These are phyloP conservation scores for Melieria picta DNA, from an alignment of 2,888 invertebrate genomes.

Conservation along the genomic window DNA sequence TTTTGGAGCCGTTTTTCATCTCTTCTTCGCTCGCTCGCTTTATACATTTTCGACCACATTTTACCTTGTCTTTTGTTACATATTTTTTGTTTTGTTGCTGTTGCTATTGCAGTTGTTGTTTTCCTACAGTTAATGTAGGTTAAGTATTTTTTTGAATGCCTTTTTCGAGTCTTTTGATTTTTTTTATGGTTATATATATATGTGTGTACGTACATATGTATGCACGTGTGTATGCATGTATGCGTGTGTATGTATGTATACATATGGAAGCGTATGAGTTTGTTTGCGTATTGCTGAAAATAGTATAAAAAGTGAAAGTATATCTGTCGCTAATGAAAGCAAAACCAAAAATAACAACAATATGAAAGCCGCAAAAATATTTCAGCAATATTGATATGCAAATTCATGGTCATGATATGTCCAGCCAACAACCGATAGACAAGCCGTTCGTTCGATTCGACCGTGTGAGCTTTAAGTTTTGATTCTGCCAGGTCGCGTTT, in stretches of 20 bases:
- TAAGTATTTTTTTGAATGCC: constrained; percentile 12
- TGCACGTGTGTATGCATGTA: neutral
- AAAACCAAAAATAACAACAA: neutral
- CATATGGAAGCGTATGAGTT: neutral
- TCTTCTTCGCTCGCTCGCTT: neutral
- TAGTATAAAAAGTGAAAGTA: constrained; percentile 30
- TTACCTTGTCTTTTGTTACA: neutral
- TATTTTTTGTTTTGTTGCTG: neutral
- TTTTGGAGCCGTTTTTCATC: constrained; percentile 23
- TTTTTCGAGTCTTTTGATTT: too few relatives aligned
- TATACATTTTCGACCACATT: neutral
- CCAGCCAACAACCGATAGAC: neutral
- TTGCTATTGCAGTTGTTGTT: constrained; percentile 1
- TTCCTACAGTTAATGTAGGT: constrained; percentile 24
- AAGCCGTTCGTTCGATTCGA: neutral
- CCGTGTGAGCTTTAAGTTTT: neutral
- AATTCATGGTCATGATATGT: constrained; percentile 28
- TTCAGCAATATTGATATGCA: constrained; percentile 18
- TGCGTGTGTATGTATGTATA: neutral
- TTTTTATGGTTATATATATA: neutral
- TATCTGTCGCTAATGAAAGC: neutral
- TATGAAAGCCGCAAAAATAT: neutral
- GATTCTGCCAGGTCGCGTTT: neutral
- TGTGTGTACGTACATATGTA: neutral
- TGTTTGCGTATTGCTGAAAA: neutral